A percentile compares a stretch with the other conserved stretches of the same genome.
Evolutionary conservation across 2,888 invertebrate species (phyloP).

Genomic region (Muschampia staudingeri): DNA sequence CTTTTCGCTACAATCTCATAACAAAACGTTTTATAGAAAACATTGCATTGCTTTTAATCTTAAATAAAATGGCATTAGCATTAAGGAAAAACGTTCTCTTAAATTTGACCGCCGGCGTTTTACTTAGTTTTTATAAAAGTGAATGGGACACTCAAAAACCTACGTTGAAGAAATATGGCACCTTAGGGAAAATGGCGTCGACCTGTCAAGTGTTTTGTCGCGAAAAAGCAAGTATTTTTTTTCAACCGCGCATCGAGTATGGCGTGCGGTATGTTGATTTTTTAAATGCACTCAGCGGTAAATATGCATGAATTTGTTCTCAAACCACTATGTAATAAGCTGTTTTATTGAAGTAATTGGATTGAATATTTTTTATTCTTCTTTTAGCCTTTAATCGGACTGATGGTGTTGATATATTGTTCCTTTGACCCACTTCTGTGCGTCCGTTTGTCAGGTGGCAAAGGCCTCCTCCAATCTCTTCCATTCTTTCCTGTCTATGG

Average conservation of each 20-base stretch:
- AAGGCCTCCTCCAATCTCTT: too few species aligned
- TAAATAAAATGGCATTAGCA: constrained; percentile 29
- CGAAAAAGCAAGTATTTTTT: constrained; percentile 52
- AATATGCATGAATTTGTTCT: neutral
- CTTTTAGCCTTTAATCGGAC: too few species aligned
- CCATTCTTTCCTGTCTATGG: too few species aligned
- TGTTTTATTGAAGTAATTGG: constrained; percentile 3
- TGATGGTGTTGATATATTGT: too few species aligned
- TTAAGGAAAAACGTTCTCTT: constrained; percentile 35
- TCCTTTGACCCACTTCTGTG: too few species aligned
- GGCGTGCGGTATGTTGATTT: constrained; percentile 3
- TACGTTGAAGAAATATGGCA: constrained; percentile 57
- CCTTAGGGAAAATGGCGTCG: constrained; percentile 60
- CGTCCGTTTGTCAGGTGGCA: too few species aligned
- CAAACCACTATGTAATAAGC: neutral
- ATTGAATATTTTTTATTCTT: neutral
- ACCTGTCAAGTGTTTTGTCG: constrained; percentile 63
- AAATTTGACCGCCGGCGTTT: constrained; percentile 49
- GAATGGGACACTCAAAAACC: constrained; percentile 54
- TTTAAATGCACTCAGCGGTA: constrained; percentile 6
- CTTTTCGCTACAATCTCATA: neutral
- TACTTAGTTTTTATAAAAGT: constrained; percentile 51
- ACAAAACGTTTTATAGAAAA: constrained; percentile 15
- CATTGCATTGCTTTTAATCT: constrained; percentile 11
- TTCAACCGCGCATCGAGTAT: constrained; percentile 33